phyloP scores from a whole-genome alignment of 2,113 vertebrate genomes.

The Tragelaphus buxtoni region DNA sequence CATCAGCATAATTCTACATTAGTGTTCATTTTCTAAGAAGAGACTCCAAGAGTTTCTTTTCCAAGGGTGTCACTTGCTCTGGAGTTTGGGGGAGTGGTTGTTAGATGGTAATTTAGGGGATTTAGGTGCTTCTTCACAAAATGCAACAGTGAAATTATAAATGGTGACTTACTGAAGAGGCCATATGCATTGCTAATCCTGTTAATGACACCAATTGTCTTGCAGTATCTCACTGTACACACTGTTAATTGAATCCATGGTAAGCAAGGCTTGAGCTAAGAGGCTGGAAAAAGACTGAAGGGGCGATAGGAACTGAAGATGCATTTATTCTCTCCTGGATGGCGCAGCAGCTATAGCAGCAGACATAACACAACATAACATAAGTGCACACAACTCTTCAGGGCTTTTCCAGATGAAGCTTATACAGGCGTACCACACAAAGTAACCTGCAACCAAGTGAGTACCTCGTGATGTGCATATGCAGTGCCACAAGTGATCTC shows the following conservation, averaged over 20 bases:
- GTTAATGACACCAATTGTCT: background rate
- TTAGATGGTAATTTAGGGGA: background rate
- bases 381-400: background rate
- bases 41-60: background rate
- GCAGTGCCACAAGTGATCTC: background rate
- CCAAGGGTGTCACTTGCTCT: background rate
- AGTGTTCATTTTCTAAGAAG: background rate
- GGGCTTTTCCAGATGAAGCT: background rate
- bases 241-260: background rate
- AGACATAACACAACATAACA: background rate
- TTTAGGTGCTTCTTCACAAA: background rate
- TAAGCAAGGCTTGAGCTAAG: background rate
- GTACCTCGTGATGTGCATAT: background rate
- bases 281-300: background rate
- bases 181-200: background rate
- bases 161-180: background rate
- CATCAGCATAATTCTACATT: background rate
- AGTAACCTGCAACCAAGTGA: background rate
- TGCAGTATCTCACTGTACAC: background rate
- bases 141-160: background rate
- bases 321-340: background rate
- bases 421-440: background rate
- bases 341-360: fast-evolving
- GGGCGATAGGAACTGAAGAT: background rate
- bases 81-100: background rate